A percentile compares a stretch with the other conserved stretches of the same genome.
These are phyloP conservation scores for Sylvicapra grimmia DNA, from an alignment of 2,113 vertebrate species.

Conservation along the genomic window DNA sequence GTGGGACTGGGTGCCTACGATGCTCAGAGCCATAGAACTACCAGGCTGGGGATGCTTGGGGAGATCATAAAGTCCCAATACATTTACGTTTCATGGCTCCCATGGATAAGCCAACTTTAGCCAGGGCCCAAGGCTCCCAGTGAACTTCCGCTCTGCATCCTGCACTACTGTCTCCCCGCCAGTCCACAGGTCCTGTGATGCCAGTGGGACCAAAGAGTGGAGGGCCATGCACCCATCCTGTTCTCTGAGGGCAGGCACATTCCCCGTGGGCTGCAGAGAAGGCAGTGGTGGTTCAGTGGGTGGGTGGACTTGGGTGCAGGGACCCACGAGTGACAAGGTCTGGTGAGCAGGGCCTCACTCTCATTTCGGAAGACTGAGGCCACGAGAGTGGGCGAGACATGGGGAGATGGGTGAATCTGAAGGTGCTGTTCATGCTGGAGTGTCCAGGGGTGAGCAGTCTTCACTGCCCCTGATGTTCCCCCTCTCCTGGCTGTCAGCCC, in stretches of 20 bases:
- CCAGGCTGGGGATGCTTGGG: background rate
- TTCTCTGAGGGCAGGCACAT: fast-evolving
- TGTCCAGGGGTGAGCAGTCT: background rate
- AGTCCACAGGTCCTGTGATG: no score
- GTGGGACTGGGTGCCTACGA: background rate
- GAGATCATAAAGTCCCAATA: background rate
- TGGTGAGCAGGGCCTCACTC: background rate
- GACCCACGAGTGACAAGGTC: background rate
- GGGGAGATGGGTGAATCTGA: background rate
- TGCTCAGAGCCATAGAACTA: background rate
- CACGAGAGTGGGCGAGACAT: background rate
- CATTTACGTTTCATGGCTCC: background rate
- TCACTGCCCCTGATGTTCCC: background rate
- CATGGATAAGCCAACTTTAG: background rate
- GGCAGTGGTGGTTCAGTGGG: background rate
- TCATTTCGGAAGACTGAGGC: background rate
- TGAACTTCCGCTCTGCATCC: background rate
- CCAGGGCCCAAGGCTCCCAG: background rate
- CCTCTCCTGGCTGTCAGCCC: background rate
- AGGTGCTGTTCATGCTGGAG: background rate
- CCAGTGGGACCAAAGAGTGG: background rate
- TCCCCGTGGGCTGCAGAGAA: background rate
- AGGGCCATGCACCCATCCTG: background rate
- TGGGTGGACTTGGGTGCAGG: background rate
- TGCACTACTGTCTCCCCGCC: fast-evolving